These are phyloP conservation scores for Spodoptera litura DNA, from an alignment of 1,140 invertebrate genomes.

Conservation along the genomic window DNA sequence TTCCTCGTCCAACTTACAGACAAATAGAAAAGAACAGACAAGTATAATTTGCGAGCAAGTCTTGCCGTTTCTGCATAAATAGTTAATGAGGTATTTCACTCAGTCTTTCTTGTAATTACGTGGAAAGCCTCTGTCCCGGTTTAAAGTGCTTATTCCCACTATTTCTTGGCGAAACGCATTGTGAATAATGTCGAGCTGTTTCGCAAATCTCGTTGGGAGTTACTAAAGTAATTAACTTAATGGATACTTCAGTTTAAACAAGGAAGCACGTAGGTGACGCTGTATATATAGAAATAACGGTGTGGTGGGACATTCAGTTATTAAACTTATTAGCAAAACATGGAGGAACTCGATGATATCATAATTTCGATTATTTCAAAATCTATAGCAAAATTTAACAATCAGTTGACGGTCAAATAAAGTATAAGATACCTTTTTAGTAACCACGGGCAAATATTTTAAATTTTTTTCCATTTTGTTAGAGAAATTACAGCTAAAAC, in stretches of 20 bases:
- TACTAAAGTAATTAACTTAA: background rate
- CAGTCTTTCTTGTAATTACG: slow-evolving; percentile 6
- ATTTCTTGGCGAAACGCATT: slow-evolving; percentile 8
- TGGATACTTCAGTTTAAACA: background rate
- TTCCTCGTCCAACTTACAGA: background rate
- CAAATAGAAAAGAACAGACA: background rate
- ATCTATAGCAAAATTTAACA: slow-evolving; percentile 37
- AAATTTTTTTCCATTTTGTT: slow-evolving; percentile 22
- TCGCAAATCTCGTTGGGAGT: slow-evolving; percentile 17
- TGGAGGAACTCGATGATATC: no score
- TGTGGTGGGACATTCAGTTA: no score
- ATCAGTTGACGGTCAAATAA: slow-evolving; percentile 12
- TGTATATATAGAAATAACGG: no score
- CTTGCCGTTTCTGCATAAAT: slow-evolving; percentile 17
- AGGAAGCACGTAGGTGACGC: no score
- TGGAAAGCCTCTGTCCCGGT: slow-evolving; percentile 9
- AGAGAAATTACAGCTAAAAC: slow-evolving; percentile 42
- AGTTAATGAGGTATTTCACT: slow-evolving; percentile 25
- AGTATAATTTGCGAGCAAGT: background rate
- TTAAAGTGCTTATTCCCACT: slow-evolving; percentile 6
- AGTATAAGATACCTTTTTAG: slow-evolving; percentile 25
- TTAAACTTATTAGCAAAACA: no score
- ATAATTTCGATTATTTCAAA: slow-evolving; percentile 20
- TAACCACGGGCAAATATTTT: slow-evolving; percentile 22
- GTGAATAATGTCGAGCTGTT: slow-evolving; percentile 6